These are phyloP conservation scores for Cephalopholis sonnerati DNA, from an alignment of 2,113 vertebrate genomes.

Conservation along the genomic window DNA sequence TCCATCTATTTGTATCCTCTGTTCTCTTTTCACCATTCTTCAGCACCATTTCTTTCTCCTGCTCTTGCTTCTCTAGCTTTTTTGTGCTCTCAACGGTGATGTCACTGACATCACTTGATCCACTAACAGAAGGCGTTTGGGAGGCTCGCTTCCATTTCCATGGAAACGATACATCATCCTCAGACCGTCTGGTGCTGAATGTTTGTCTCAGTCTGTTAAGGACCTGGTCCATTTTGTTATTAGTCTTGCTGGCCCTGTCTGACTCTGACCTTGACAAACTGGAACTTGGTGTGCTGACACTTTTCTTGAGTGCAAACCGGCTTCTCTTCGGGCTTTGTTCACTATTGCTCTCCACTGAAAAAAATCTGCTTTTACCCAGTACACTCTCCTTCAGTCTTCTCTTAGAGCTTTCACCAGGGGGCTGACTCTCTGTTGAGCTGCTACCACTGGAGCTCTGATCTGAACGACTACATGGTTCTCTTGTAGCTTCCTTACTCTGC, in stretches of 20 bases:
- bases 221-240: conserved; percentile 79
- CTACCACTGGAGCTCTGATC: conserved; percentile 54
- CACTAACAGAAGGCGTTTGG: conserved; percentile 58
- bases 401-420: conserved; percentile 21
- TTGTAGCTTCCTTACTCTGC: conserved; percentile 18
- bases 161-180: conserved; percentile 64
- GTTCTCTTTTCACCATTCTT: conserved; percentile 9
- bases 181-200: conserved; percentile 70
- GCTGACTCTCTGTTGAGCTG: conserved; percentile 55
- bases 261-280: conserved; percentile 62
- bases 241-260: conserved; percentile 53
- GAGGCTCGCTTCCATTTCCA: conserved; percentile 65
- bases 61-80: conserved; percentile 24
- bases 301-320: conserved; percentile 74
- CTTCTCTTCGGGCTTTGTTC: conserved; percentile 73
- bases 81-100: conserved; percentile 35
- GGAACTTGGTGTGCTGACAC: conserved; percentile 54
- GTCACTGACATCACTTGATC: conserved; percentile 49
- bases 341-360: conserved; percentile 62
- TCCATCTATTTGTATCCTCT: conserved; percentile 27
- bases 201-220: conserved; percentile 77
- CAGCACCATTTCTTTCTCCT: conserved; percentile 6
- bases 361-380: conserved; percentile 63
- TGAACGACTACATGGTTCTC: conserved; percentile 31
- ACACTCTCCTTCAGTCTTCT: conserved; percentile 48